Evolutionary conservation across 2,888 invertebrate genomes (phyloP), one percentile per base, ranked within the genome.

Genomic region (Esperia sulphurella): DNA sequence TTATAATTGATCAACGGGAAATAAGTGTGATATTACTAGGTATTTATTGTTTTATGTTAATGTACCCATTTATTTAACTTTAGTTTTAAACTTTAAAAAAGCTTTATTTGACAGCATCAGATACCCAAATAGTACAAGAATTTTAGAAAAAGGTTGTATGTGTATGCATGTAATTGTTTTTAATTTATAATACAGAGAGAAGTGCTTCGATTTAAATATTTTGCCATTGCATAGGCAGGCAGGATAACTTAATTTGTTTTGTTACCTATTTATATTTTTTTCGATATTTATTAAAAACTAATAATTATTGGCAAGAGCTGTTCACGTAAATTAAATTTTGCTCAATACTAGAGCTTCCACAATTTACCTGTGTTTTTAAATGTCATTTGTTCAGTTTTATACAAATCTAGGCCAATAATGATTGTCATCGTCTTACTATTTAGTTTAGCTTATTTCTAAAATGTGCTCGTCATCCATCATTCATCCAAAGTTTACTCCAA

Each of bases 271-370:
- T n/a, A 13, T 14, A 39, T 14, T 8, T 9, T 13, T 39, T 8
- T 41, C 14, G 54, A 50, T 51, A 47, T 52, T 50, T 41, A 50
- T 45, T 52, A 46, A 46, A 49, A 21, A 50, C 42, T 52, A 46
- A 46, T 46, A 21, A 5, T 21, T 21, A 52, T 51, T 46, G 41
- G 41, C 41, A n/a, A 21, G 21, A 21, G 7, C 2, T 10, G 9
- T 10, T 12, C 3, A 37, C 12, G n/a, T 39, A 14, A 63, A 39
- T 29, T 41, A 68, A 63, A 63, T 67, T 35, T 83, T 83, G 83
- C 83, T 83, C 83, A 83, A 80, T 65, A 68, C 71, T 59, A 74
- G 77, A 82, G 78, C 83, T 83, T 83, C 83, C 83, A 68, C 57
- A 50, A 46, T 44, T n/a, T 21, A 21, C 49, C 46, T 47, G 47